Conservation (phyloP, 1,140 invertebrate species). For the Cylas formicarius region DNA sequence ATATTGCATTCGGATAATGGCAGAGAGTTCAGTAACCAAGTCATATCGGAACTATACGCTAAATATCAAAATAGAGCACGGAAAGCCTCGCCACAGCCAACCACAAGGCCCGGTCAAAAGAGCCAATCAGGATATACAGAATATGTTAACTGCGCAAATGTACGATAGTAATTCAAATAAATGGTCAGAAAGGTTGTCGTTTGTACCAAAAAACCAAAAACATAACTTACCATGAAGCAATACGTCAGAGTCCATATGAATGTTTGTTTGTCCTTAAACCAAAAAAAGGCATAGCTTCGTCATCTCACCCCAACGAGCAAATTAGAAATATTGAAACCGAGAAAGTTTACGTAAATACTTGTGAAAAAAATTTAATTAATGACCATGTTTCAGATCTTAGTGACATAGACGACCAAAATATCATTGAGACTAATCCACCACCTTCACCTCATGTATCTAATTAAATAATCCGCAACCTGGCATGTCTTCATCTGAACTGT, state of each 20-base stretch:
- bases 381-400: no score
- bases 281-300: no score
- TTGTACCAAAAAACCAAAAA: constrained; percentile 24
- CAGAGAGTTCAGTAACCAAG: constrained; percentile 31
- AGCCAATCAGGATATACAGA: constrained; percentile 40
- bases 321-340: no score
- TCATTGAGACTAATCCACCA: no score
- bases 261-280: no score
- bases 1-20: constrained; percentile 38
- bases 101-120: constrained; percentile 32
- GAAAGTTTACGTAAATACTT: no score
- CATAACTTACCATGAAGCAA: constrained; percentile 51
- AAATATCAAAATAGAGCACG: constrained; percentile 41
- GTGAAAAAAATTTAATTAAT: no score
- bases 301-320: no score
- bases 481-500: no score
- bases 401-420: no score
- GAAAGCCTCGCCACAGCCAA: constrained; percentile 35
- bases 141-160: constrained; percentile 38
- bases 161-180: constrained; percentile 29
- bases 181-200: constrained; percentile 36
- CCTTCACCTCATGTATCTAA: no score
- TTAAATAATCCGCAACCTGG: no score
- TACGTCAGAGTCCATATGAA: constrained; percentile 55
- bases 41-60: constrained; percentile 32